Base-by-base conservation (phyloP, 2,113 vertebrate genomes). In the Perca schrenkii region DNA sequence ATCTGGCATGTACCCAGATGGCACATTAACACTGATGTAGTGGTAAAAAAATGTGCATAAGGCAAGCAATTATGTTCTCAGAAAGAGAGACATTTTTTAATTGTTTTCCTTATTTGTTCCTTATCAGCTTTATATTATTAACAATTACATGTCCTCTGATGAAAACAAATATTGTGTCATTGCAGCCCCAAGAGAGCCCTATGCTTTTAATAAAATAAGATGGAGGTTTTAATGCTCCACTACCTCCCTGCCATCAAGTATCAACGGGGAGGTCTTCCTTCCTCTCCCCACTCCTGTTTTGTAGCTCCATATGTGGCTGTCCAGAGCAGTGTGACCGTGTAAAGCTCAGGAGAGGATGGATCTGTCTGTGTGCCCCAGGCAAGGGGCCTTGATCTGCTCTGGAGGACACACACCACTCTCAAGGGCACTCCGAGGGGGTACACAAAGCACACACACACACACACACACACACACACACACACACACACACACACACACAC, bases 341-440 rank as follows among this genome's bases (percentile, higher is more conserved):
- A 65, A 82, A 57, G 79, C 88, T 88, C 88, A 79, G 74, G 86
- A 90, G 91, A 87, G 79, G 79, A 86, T 64, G 84, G 72, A 87
- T 89, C 80, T 85, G 88, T 90, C 86, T 87, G 75, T 73, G 80
- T 62, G 87, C 90, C 87, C 83, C 72, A 63, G 88, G 91, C 86
- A n/a, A 87, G 75, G 77, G 84, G 78, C 74, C 88, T 90, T 86
- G 88, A 91, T 91, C 87, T 81, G 86, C 87, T 88, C 83, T 86
- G 85, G 86, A 93, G 88, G 89, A 86, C 76, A 74, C 81, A 81
- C 52, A 8, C 67, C 57, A 40, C 58, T 90, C 86, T 89, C 89
- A 91, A 91, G 89, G 92, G 87, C 91, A 86, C 72, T 79, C 74
- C 8, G 36, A 62, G 56, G 84, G 71, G 80, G 70, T 21, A 25